phyloP scores from a whole-genome alignment of 2,113 vertebrate species.

The Polypterus bichir region DNA sequence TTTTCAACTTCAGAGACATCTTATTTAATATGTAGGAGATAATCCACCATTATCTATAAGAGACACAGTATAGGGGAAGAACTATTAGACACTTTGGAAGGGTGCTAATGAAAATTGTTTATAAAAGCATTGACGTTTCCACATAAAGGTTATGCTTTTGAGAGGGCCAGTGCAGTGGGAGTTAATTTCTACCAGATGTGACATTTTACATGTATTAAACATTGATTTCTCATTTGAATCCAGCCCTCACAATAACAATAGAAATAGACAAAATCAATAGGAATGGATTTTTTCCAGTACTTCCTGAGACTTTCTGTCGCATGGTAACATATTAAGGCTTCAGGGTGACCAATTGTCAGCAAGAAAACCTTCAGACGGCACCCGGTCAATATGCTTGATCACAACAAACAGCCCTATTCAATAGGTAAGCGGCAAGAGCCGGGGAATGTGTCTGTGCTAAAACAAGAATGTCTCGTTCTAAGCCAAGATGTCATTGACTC shows the following conservation, averaged over 20 bases:
- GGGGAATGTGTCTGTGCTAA: too few relatives aligned
- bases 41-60: too few relatives aligned
- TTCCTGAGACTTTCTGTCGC: conserved; percentile 7
- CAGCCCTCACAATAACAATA: conserved; percentile 16
- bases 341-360: conserved; percentile 11
- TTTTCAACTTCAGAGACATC: too few relatives aligned
- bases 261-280: conserved; percentile 21
- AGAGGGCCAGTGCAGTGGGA: background rate
- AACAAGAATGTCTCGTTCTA: too few relatives aligned
- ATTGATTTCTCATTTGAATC: conserved; percentile 25
- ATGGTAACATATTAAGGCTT: conserved; percentile 14
- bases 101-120: background rate
- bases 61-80: too few relatives aligned
- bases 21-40: too few relatives aligned
- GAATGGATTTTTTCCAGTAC: conserved; percentile 18
- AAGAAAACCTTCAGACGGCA: conserved; percentile 16
- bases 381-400: conserved; percentile 20
- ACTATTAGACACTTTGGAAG: too few relatives aligned
- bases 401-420: background rate
- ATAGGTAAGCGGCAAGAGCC: too few relatives aligned
- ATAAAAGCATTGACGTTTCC: background rate
- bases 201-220: conserved; percentile 5
- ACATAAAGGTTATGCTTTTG: background rate
- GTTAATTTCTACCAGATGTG: conserved; percentile 6
- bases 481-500: too few relatives aligned